A percentile compares a stretch with the other conserved stretches of the same genome.
These are phyloP conservation scores for Tetrax tetrax DNA, from an alignment of 2,113 vertebrate species.

Conservation along the genomic window DNA sequence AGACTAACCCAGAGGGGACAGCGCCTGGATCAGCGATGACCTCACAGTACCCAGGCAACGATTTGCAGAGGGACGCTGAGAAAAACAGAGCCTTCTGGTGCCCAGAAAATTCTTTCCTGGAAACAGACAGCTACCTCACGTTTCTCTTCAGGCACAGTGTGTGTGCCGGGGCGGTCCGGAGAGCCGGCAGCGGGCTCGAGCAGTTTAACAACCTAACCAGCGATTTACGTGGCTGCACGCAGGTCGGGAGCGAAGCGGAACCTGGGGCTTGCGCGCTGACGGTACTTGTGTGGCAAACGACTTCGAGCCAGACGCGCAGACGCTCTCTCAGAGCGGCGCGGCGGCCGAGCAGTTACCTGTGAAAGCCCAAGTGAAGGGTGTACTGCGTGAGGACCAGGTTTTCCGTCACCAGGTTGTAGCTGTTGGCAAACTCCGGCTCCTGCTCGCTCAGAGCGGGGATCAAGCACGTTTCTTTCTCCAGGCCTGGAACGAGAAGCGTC, in stretches of 20 bases:
- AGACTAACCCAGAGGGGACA: not conserved
- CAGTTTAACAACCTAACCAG: too few relatives aligned
- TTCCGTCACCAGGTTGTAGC: conserved; percentile 94
- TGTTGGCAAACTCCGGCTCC: conserved; percentile 82
- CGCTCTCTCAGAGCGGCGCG: too few relatives aligned
- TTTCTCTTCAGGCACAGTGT: not conserved
- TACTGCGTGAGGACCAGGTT: conserved; percentile 95
- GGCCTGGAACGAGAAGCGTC: conserved; percentile 75
- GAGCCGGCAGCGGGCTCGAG: not conserved
- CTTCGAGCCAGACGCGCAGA: too few relatives aligned
- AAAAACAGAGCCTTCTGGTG: not conserved
- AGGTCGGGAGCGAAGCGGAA: not conserved
- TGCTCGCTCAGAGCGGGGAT: conserved; percentile 86
- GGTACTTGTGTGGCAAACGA: too few relatives aligned
- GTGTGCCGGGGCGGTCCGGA: fast-evolving
- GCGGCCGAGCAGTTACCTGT: conserved; percentile 78
- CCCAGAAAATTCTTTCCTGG: not conserved
- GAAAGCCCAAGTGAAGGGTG: conserved; percentile 91
- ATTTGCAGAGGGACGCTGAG: not conserved
- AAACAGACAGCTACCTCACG: not conserved
- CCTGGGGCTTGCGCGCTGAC: not conserved
- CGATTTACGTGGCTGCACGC: fast-evolving
- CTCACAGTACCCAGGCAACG: conserved; percentile 49
- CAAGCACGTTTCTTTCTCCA: conserved; percentile 96
- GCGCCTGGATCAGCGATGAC: not conserved